Evolutionary conservation across 2,888 invertebrate genomes (phyloP).

Genomic region (Cosmopolites sordidus): DNA sequence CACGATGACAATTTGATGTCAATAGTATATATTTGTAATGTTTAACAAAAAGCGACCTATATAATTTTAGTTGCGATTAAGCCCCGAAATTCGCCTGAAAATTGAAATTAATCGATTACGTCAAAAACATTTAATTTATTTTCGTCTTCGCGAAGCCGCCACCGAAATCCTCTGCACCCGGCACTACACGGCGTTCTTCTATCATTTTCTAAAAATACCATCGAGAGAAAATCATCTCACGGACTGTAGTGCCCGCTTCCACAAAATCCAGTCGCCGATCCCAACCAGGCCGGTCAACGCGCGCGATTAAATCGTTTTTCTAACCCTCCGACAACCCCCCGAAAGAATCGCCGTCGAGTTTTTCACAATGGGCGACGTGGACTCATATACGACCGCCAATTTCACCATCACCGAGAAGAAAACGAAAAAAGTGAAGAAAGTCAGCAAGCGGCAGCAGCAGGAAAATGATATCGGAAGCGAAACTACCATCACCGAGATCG

Average conservation of each 20-base stretch:
- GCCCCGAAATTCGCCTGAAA: slow-evolving; percentile 6
- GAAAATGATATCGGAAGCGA: slow-evolving; percentile 66
- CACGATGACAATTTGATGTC: no score
- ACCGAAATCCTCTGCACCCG: slow-evolving; percentile 37
- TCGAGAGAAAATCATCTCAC: slow-evolving; percentile 33
- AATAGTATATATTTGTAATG: no score
- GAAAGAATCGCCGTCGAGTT: slow-evolving; percentile 3
- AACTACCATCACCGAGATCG: slow-evolving; percentile 77
- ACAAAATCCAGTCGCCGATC: slow-evolving; percentile 39
- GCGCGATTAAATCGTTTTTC: slow-evolving; percentile 19
- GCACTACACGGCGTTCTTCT: slow-evolving; percentile 42
- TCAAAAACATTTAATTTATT: slow-evolving; percentile 36
- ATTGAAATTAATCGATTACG: slow-evolving; percentile 30
- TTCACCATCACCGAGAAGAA: slow-evolving; percentile 79
- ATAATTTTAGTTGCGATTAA: no score
- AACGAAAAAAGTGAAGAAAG: slow-evolving; percentile 88
- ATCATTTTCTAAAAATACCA: slow-evolving; percentile 50
- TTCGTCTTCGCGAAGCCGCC: slow-evolving; percentile 32
- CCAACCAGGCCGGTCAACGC: slow-evolving; percentile 14
- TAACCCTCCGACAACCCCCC: slow-evolving; percentile 2
- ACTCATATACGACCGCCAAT: slow-evolving; percentile 69
- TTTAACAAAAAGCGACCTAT: no score
- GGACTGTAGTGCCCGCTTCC: slow-evolving; percentile 41
- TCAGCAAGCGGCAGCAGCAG: slow-evolving; percentile 77
- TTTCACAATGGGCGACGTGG: slow-evolving; percentile 83